phyloP scores from a whole-genome alignment of 2,113 vertebrate genomes.

The Neoarius graeffei region DNA sequence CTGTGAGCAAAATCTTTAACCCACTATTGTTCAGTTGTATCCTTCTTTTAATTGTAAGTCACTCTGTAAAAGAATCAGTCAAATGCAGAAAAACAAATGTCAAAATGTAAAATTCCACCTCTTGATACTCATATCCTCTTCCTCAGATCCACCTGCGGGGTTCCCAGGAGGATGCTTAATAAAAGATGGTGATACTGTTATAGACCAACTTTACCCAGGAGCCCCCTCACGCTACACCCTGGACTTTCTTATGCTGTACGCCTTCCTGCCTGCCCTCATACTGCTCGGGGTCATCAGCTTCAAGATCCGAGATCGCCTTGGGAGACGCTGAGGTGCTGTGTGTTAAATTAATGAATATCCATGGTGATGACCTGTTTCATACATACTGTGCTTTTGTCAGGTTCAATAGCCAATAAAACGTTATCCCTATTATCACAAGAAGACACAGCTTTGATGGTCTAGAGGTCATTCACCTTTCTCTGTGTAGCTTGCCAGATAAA shows the following conservation, averaged over 20 bases:
- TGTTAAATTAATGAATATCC: background rate
- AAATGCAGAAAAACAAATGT: background rate
- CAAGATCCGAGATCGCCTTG: conserved; percentile 82
- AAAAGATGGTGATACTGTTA: conserved; percentile 76
- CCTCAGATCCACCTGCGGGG: conserved; percentile 55
- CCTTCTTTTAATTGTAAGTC: background rate
- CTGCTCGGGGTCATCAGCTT: conserved; percentile 82
- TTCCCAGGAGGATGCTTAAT: conserved; percentile 68
- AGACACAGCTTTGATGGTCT: background rate
- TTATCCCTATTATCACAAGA: background rate
- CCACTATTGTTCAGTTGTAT: background rate
- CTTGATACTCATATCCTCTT: conserved; percentile 11
- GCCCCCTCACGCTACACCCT: conserved; percentile 78
- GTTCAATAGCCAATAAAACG: background rate
- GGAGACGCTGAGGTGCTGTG: conserved; percentile 66
- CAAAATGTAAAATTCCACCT: too few relatives aligned
- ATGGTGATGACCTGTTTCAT: background rate
- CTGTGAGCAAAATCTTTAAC: background rate
- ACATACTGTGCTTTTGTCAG: conserved; percentile 16
- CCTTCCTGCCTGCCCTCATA: conserved; percentile 84
- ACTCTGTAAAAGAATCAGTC: background rate
- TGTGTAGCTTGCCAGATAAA: background rate
- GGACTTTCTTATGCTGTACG: conserved; percentile 85
- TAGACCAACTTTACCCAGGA: conserved; percentile 80
- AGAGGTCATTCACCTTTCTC: background rate